phyloP scores from a whole-genome alignment of 92 coral and sea anemone genomes.

The Zoanthus gigantus region DNA sequence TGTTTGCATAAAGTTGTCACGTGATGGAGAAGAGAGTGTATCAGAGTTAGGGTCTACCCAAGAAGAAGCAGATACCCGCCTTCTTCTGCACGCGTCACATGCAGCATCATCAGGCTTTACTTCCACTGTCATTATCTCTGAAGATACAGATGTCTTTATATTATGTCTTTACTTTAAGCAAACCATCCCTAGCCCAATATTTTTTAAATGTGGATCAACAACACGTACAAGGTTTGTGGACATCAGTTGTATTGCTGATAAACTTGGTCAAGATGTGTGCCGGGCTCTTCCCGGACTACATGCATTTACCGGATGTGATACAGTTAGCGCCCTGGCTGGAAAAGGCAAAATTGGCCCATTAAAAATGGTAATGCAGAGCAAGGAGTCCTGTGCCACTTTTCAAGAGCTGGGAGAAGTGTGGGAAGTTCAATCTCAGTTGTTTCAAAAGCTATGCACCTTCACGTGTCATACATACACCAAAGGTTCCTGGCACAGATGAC shows the following conservation, averaged over 20 bases:
- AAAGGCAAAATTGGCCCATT: conserved; percentile 51
- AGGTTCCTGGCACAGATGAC: neutral
- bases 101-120: too few relatives aligned
- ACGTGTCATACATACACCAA: conserved; percentile 48
- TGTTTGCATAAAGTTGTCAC: too few relatives aligned
- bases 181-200: conserved; percentile 47
- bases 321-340: conserved; percentile 58
- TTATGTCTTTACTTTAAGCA: conserved; percentile 49
- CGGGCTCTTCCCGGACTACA: conserved; percentile 64
- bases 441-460: conserved; percentile 30
- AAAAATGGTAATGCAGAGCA: conserved; percentile 42
- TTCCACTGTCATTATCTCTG: neutral
- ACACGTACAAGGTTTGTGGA: conserved; percentile 47
- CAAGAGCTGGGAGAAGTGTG: conserved; percentile 56
- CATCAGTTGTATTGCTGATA: conserved; percentile 43
- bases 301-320: conserved; percentile 70
- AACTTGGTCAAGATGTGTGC: conserved; percentile 54
- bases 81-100: too few relatives aligned
- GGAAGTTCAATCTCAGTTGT: conserved; percentile 24
- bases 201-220: conserved; percentile 48
- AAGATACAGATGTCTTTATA: conserved; percentile 59
- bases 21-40: too few relatives aligned
- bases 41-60: too few relatives aligned
- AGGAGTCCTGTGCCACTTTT: conserved; percentile 47
- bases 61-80: too few relatives aligned